Percentiles rank a stretch among this genome's conserved stretches.
These are phyloP conservation scores for Avahi laniger DNA, from an alignment of 2,797 vertebrate genomes.

Conservation along the genomic window DNA sequence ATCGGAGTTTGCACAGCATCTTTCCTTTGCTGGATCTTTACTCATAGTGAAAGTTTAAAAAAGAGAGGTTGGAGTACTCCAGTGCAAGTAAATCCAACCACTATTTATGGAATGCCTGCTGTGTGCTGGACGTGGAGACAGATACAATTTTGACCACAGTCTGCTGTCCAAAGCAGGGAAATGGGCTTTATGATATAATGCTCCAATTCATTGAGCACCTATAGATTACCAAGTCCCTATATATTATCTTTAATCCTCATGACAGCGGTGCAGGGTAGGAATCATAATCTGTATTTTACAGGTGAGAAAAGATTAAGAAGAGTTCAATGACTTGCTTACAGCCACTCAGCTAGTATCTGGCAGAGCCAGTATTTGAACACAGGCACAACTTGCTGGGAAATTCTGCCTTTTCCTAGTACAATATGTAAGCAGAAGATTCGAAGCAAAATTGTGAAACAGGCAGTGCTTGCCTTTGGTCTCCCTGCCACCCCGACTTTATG, in stretches of 20 bases:
- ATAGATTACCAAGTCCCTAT: background rate
- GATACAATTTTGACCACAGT: background rate
- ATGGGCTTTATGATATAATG: background rate
- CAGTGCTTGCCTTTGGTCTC: background rate
- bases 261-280: background rate
- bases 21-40: conserved; percentile 37
- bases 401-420: background rate
- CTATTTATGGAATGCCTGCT: background rate
- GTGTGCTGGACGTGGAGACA: background rate
- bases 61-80: background rate
- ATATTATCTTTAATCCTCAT: background rate
- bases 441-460: background rate
- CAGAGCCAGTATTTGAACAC: background rate
- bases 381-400: background rate
- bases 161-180: background rate
- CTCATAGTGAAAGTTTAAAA: background rate
- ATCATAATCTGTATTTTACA: background rate
- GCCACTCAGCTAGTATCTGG: background rate
- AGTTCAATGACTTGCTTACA: background rate
- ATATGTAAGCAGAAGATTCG: background rate
- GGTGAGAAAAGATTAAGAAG: background rate
- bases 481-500: background rate
- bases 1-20: conserved; percentile 15
- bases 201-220: background rate
- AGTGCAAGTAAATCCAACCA: background rate